These are phyloP conservation scores for Melanaphis sacchari DNA, from an alignment of 1,140 invertebrate genomes.

Conservation along the genomic window DNA sequence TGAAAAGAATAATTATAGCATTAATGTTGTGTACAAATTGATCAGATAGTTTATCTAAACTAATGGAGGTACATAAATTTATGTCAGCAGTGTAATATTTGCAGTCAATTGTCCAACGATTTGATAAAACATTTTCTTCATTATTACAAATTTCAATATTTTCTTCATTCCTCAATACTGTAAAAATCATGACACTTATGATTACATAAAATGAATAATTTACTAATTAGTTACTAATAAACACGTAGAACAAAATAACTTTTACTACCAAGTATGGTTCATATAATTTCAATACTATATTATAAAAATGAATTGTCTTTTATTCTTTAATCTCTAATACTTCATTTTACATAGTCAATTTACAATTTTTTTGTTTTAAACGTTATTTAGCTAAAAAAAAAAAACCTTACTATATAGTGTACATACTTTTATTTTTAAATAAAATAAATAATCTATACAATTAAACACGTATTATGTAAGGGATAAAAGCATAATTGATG, in stretches of 20 bases:
- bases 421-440: too few species aligned
- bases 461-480: too few species aligned
- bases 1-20: conserved; percentile 46
- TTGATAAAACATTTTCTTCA: conserved; percentile 32
- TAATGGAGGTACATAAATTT: conserved; percentile 34
- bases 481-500: too few species aligned
- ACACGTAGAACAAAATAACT: neutral
- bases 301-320: neutral
- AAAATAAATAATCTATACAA: too few species aligned
- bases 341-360: neutral
- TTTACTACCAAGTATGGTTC: neutral
- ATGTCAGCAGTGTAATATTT: conserved; percentile 49
- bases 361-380: neutral
- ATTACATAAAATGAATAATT: neutral
- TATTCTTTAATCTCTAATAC: neutral
- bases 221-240: neutral
- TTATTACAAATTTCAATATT: conserved; percentile 26
- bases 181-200: neutral
- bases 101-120: conserved; percentile 35
- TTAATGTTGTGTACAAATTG: conserved; percentile 40
- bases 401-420: too few species aligned
- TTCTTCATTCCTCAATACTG: conserved; percentile 51
- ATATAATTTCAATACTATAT: neutral
- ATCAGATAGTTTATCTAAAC: conserved; percentile 34
- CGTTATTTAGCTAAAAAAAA: neutral